These are phyloP conservation scores for Poecilia velifera DNA, from an alignment of 2,797 vertebrate genomes.

Conservation along the genomic window DNA sequence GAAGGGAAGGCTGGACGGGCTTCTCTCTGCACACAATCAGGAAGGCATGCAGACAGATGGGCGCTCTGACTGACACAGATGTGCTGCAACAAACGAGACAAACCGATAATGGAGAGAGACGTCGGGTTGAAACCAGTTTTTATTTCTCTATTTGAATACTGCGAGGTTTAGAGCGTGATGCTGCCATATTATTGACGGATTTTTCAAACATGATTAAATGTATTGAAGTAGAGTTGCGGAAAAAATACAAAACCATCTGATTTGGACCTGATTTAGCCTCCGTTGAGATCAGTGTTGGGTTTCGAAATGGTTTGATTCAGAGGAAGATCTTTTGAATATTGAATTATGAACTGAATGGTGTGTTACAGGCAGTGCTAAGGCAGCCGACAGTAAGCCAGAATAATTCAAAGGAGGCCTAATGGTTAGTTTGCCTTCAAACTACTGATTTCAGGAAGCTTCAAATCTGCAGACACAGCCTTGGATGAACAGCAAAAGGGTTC, in stretches of 20 bases:
- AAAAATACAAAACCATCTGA: neutral
- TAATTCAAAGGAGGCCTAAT: neutral
- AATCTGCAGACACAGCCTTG: neutral
- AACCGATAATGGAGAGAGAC: slow-evolving; percentile 2
- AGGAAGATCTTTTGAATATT: neutral
- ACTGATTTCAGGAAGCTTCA: neutral
- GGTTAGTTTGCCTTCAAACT: neutral
- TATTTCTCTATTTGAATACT: neutral
- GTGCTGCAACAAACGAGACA: slow-evolving; percentile 31
- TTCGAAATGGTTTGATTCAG: neutral
- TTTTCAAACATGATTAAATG: neutral
- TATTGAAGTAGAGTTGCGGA: neutral
- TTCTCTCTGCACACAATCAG: slow-evolving; percentile 44
- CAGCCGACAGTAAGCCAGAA: neutral
- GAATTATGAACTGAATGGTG: neutral
- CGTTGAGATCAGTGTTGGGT: neutral
- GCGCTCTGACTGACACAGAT: slow-evolving; percentile 29
- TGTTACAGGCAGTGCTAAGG: neutral
- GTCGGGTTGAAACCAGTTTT: neutral
- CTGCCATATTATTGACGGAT: neutral
- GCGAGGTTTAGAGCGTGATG: neutral
- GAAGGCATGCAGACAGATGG: slow-evolving; percentile 24
- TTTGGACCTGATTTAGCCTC: neutral
- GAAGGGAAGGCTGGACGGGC: slow-evolving; percentile 1
- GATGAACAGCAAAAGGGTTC: neutral